Conservation (phyloP, 2,113 vertebrate genomes). For the Baryphthengus martii region DNA sequence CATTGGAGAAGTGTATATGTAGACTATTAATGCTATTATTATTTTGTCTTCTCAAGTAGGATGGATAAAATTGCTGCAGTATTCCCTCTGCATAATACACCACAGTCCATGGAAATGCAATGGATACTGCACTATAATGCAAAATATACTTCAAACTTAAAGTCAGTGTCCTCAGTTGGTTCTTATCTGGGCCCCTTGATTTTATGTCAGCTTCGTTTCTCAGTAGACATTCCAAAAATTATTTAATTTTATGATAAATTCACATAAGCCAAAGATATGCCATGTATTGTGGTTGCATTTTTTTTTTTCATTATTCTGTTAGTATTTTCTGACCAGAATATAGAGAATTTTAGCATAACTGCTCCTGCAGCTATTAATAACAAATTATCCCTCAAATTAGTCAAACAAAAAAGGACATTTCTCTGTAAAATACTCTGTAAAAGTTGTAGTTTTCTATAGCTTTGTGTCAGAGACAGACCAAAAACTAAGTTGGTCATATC, state of each 20-base stretch:
- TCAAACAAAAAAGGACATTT: neutral
- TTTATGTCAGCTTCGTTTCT: neutral
- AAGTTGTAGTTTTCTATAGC: neutral
- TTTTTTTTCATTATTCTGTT: neutral
- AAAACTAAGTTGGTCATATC: neutral
- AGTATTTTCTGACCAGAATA: neutral
- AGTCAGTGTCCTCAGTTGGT: neutral
- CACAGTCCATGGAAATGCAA: neutral
- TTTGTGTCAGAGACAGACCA: neutral
- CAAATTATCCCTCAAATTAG: neutral
- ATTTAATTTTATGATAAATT: neutral
- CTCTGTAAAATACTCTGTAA: neutral
- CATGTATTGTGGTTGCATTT: neutral
- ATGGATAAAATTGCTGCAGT: neutral
- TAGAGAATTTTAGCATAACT: neutral
- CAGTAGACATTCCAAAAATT: neutral
- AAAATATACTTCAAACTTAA: neutral
- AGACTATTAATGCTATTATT: neutral
- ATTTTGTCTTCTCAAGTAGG: neutral
- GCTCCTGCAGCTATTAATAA: neutral
- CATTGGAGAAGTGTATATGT: neutral
- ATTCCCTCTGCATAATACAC: neutral
- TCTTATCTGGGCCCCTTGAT: neutral
- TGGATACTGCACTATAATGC: neutral
- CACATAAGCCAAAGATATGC: neutral